These are phyloP conservation scores for Heliconius himera DNA, from an alignment of 1,140 invertebrate species.

Conservation along the genomic window DNA sequence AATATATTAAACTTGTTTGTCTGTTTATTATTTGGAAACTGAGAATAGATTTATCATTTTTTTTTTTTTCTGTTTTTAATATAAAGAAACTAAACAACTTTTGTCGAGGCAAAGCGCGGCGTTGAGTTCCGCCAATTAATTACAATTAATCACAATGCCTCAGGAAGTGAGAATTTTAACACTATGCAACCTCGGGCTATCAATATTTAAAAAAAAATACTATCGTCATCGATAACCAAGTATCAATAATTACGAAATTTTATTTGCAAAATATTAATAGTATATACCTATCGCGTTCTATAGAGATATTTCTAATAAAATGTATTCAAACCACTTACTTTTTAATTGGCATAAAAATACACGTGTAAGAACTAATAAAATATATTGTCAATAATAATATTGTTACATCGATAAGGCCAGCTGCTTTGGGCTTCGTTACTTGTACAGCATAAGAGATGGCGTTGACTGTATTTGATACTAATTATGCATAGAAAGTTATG, in stretches of 20 bases:
- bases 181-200: background rate
- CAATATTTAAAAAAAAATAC: too few relatives aligned
- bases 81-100: background rate
- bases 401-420: slow-evolving; percentile 39
- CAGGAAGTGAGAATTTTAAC: background rate
- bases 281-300: background rate
- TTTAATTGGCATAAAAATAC: slow-evolving; percentile 40
- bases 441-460: slow-evolving; percentile 53
- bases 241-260: background rate
- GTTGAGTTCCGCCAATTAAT: background rate
- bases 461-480: slow-evolving; percentile 31
- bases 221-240: background rate
- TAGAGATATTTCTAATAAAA: slow-evolving; percentile 26
- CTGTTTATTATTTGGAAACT: background rate
- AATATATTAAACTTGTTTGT: background rate
- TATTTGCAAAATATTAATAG: background rate
- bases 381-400: slow-evolving; percentile 36
- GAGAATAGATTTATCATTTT: background rate
- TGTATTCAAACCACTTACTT: slow-evolving; percentile 18
- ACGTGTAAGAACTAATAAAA: slow-evolving; percentile 47
- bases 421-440: slow-evolving; percentile 20
- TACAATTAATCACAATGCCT: background rate
- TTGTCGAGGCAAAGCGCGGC: background rate
- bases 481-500: background rate
- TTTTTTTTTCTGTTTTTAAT: background rate